Percentiles rank a stretch among this genome's conserved stretches.
Evolutionary conservation across 2,888 invertebrate genomes (phyloP).

Genomic region (Julus scandinavius): DNA sequence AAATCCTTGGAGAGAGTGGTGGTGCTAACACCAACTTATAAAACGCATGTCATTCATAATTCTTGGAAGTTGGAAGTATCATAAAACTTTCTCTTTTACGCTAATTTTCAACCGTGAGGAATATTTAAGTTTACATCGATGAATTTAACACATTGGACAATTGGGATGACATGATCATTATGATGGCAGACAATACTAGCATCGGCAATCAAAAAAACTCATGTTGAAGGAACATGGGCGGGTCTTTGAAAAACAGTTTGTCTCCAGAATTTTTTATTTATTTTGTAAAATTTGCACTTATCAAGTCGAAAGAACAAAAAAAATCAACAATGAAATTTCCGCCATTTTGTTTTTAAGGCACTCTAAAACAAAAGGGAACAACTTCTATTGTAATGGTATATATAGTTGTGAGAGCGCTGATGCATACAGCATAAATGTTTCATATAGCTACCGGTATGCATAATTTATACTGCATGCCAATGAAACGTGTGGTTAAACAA

Average conservation of each 20-base stretch:
- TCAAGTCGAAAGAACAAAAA: not conserved
- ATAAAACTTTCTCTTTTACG: constrained; percentile 26
- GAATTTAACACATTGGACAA: not conserved
- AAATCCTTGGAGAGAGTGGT: constrained; percentile 21
- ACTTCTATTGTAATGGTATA: constrained; percentile 17
- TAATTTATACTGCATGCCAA: constrained; percentile 1
- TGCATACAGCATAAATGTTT: constrained; percentile 37
- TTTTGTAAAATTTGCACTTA: not conserved
- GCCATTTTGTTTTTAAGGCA: constrained; percentile 35
- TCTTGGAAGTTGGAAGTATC: not conserved
- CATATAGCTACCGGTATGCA: constrained; percentile 25
- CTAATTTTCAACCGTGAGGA: not conserved
- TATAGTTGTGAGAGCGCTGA: not conserved
- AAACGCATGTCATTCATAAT: constrained; percentile 22
- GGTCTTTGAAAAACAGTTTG: not conserved
- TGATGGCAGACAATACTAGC: not conserved
- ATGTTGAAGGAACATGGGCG: not conserved
- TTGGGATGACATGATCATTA: not conserved
- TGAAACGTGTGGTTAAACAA: not conserved
- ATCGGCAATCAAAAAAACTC: not conserved
- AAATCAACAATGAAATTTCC: not conserved
- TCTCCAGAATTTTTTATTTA: not conserved
- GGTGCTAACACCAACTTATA: constrained; percentile 9
- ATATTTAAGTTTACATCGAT: not conserved
- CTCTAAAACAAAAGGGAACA: constrained; percentile 37